A percentile compares a stretch with the other conserved stretches of the same genome.
Conservation (phyloP, 2,888 invertebrate genomes). For the Magallana nippona region DNA sequence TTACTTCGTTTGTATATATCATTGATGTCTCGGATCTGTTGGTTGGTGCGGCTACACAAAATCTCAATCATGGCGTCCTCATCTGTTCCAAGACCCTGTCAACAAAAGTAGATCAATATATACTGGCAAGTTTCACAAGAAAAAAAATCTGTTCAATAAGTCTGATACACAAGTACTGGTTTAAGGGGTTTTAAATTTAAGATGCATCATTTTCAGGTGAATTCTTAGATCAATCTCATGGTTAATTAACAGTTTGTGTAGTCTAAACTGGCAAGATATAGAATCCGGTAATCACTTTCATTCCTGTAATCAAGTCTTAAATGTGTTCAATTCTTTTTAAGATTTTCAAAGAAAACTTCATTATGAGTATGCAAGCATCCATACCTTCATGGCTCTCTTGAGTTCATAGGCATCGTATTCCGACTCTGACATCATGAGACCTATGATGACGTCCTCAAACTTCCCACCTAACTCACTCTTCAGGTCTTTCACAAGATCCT, state of each 20-base stretch:
- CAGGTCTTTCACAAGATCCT: conserved; percentile 77
- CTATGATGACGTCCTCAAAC: conserved; percentile 90
- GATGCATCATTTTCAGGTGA: no score
- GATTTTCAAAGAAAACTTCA: no score
- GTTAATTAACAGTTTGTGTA: no score
- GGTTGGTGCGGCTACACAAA: conserved; percentile 84
- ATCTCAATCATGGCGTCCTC: conserved; percentile 92
- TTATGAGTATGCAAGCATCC: conserved; percentile 35
- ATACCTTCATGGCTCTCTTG: conserved; percentile 87
- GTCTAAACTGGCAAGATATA: no score
- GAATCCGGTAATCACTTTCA: no score
- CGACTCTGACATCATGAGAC: conserved; percentile 90
- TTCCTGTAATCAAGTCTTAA: no score
- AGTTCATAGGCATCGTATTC: conserved; percentile 91
- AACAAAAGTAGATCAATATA: conserved; percentile 39
- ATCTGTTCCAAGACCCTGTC: conserved; percentile 90
- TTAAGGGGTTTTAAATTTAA: no score
- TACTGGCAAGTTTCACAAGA: background rate
- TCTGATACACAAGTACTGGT: no score
- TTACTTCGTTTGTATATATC: conserved; percentile 69
- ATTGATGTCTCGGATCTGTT: conserved; percentile 85
- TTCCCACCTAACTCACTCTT: conserved; percentile 90
- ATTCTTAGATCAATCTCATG: no score
- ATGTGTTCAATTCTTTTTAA: no score
- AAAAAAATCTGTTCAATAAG: no score